Base-by-base conservation (phyloP, 2,797 vertebrate genomes). In the Zenarchopterus dispar region DNA sequence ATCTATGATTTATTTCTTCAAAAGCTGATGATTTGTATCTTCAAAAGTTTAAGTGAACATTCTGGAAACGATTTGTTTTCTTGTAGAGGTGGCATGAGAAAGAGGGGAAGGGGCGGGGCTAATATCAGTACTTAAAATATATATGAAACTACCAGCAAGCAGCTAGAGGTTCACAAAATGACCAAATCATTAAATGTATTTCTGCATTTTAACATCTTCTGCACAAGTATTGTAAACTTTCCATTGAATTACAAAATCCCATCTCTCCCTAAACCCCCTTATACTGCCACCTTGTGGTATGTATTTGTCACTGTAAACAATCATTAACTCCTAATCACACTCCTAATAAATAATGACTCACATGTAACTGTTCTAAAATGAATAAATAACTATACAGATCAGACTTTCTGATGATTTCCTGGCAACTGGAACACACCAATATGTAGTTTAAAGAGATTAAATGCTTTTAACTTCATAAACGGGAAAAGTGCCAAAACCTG, bases 41-140 rank as follows among this genome's bases (percentile, higher is more conserved):
- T n/a, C n/a, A n/a, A n/a, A n/a, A n/a, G 39, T 55, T 49, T 22
- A 48, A 66, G 10, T 36, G 8, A 36, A 10, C 33, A 18, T 56
- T 56, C 42, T 26, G 21, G 48, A 16, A 53, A 52, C 44, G 22
- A 43, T 55, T 61, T 26, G 33, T 19, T 41, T 53, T 8, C 16
- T 45, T 50, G 16, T 21, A 2, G 2, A 4, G 44, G 19, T 10
- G 19, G 28, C 49, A 21, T 39, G 4, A 24, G 24, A 24, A 2
- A 24, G 5, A 24, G 5, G 24, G 2, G 5, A 24, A 5, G 24
- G 2, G 24, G 24, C 5, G 24, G 24, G n/a, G n/a, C n/a, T 24
- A 24, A 24, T 24, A 24, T 47, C 16, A 42, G 22, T 23, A 23
- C 18, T 43, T 11, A 39, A 45, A 39, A 26, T 49, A 23, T 24